phyloP scores from a whole-genome alignment of 1,140 invertebrate genomes.

The Aleiodes sp. region DNA sequence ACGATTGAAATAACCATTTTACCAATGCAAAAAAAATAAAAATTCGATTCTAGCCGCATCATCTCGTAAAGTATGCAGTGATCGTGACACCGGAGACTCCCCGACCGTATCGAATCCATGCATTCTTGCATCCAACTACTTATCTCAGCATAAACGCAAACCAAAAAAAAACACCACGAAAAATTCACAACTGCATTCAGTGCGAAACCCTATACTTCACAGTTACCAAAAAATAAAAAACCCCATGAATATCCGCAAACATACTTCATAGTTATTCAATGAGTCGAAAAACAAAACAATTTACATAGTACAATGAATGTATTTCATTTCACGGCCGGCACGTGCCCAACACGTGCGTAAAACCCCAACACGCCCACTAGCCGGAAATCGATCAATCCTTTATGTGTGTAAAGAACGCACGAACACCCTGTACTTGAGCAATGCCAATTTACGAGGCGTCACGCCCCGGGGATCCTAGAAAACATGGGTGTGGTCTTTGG shows the following conservation, averaged over 20 bases:
- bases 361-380: constrained; percentile 18
- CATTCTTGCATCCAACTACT: not conserved
- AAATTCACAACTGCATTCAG: not conserved
- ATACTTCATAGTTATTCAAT: too few species aligned
- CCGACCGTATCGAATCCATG: constrained; percentile 2
- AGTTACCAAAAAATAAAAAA: not conserved
- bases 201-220: constrained; percentile 12
- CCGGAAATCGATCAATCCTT: constrained; percentile 34
- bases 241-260: not conserved
- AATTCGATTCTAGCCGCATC: not conserved
- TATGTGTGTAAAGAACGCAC: constrained; percentile 13
- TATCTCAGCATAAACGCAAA: not conserved
- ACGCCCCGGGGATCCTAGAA: constrained; percentile 29
- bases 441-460: constrained; percentile 30
- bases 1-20: too few species aligned
- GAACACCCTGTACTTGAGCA: constrained; percentile 23
- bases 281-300: too few species aligned
- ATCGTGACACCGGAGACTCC: constrained; percentile 6
- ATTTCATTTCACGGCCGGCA: constrained; percentile 32
- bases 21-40: not conserved
- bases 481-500: constrained; percentile 30
- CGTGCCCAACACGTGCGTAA: constrained; percentile 27
- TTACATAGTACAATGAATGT: not conserved
- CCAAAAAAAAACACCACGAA: not conserved
- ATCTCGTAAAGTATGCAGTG: not conserved